Evolutionary conservation across 2,797 vertebrate genomes (phyloP), one percentile per base, ranked within the genome.

Genomic region (Melanotaenia maccullochi): DNA sequence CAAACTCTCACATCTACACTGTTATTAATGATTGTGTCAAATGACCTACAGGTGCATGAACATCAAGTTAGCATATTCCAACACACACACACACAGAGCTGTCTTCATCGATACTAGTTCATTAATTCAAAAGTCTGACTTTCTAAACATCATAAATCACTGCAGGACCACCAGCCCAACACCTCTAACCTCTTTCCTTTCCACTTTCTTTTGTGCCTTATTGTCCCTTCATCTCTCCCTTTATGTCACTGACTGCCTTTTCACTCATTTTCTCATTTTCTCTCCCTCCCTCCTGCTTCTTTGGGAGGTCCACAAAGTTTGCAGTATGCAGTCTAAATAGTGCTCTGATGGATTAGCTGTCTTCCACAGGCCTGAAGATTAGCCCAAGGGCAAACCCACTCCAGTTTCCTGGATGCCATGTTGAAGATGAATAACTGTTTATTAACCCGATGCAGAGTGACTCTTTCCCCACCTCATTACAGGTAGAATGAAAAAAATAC

Each of bases 401-500:
- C 83, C 79, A 81, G 88, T 87, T 92, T 91, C 82, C 85, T 73
- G 63, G 86, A 77, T 90, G 89, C 85, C 91, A 81, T 64, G 65
- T 84, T 64, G 82, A 91, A 92, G 88, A 93, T 92, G 92, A 94
- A 93, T 89, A 93, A 92, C 84, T 88, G 86, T 94, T 92, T 93
- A 92, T 90, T 88, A 92, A 92, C 87, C 90, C 63, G 24, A 87
- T 86, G 86, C 85, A 85, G 83, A 90, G 84, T 85, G 82, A 91
- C 87, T 93, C 68, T 82, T 84, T 90, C 85, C 78, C 76, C 80
- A 89, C 85, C 78, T 91, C 85, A 89, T 91, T 87, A 91, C 65
- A 61, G 35, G 16, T 13, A 22, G 58, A 28, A 12, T 12, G 11
- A 33, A 51, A 65, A 44, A 44, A 65, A 54, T 4, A 28, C 62